phyloP scores from a whole-genome alignment of 1,140 invertebrate species.

The Scaptomyza pallida region DNA sequence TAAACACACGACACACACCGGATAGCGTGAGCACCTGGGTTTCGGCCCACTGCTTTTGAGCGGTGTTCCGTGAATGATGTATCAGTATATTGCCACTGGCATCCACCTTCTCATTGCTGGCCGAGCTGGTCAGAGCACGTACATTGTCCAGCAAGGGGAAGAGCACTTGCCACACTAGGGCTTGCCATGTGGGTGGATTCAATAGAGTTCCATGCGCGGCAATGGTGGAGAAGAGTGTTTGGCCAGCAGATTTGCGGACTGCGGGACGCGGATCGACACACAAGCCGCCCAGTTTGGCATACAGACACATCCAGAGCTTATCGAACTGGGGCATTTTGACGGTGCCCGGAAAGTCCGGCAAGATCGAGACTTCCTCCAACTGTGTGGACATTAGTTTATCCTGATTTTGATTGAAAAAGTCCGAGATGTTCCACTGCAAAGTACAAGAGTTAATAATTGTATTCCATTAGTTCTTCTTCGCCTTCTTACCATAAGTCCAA shows the following conservation, averaged over 20 bases:
- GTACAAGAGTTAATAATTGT: background rate
- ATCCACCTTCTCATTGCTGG: constrained; percentile 97
- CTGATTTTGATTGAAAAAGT: constrained; percentile 98
- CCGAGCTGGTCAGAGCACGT: constrained; percentile 93
- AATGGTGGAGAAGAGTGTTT: constrained; percentile 99
- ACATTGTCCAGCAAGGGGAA: constrained; percentile 98
- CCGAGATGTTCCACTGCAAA: constrained; percentile 97
- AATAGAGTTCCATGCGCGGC: constrained; percentile 96
- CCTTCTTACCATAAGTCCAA: constrained; percentile 94
- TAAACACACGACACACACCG: constrained; percentile 90
- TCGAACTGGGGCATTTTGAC: constrained; percentile 95
- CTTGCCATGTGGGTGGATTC: constrained; percentile 94
- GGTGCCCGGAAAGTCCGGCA: constrained; percentile 93
- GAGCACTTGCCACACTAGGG: constrained; percentile 95
- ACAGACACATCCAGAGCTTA: constrained; percentile 97
- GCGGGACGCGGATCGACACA: constrained; percentile 98
- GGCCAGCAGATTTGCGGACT: constrained; percentile 98
- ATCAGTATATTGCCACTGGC: constrained; percentile 97
- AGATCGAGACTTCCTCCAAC: constrained; percentile 88
- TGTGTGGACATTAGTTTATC: constrained; percentile 91
- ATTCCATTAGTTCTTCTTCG: background rate
- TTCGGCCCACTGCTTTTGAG: constrained; percentile 99
- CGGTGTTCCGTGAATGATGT: constrained; percentile 99
- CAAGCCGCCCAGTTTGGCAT: constrained; percentile 93
- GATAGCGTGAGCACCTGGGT: constrained; percentile 91